phyloP scores from a whole-genome alignment of 2,113 vertebrate species.

The Dromas ardeola region DNA sequence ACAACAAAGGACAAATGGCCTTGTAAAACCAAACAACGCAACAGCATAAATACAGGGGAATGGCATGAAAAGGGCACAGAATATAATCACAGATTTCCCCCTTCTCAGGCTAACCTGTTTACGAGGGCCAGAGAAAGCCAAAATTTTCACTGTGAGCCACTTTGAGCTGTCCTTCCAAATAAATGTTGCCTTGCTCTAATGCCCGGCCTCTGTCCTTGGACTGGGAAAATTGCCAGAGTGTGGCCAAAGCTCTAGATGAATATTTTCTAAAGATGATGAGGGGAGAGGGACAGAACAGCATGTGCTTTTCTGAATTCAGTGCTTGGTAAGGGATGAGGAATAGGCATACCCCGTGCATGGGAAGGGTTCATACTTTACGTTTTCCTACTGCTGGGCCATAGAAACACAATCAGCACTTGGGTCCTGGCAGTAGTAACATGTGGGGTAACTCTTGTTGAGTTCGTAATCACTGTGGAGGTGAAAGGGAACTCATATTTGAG shows the following conservation, averaged over 20 bases:
- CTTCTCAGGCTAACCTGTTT: not conserved
- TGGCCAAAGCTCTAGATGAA: conserved; percentile 6
- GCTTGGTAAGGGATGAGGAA: not conserved
- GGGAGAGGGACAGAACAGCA: not conserved
- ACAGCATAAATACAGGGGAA: not conserved
- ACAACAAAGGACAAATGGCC: not conserved
- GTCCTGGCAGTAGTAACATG: not conserved
- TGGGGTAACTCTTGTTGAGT: not conserved
- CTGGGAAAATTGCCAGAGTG: conserved; percentile 28
- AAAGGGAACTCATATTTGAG: not conserved
- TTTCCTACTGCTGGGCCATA: not conserved
- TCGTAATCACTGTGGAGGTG: not conserved
- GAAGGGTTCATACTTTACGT: not conserved
- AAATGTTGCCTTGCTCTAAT: not conserved
- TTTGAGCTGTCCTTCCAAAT: conserved; percentile 19
- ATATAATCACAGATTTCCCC: not conserved
- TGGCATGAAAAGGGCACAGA: not conserved
- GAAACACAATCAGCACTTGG: not conserved
- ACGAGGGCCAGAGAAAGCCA: not conserved
- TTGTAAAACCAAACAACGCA: not conserved
- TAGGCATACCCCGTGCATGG: not conserved
- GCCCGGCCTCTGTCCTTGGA: not conserved
- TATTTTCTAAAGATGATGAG: not conserved
- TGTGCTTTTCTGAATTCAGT: not conserved
- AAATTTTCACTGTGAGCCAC: not conserved